Base-by-base conservation (phyloP, 1,140 invertebrate genomes). In the Drosophila athabasca region DNA sequence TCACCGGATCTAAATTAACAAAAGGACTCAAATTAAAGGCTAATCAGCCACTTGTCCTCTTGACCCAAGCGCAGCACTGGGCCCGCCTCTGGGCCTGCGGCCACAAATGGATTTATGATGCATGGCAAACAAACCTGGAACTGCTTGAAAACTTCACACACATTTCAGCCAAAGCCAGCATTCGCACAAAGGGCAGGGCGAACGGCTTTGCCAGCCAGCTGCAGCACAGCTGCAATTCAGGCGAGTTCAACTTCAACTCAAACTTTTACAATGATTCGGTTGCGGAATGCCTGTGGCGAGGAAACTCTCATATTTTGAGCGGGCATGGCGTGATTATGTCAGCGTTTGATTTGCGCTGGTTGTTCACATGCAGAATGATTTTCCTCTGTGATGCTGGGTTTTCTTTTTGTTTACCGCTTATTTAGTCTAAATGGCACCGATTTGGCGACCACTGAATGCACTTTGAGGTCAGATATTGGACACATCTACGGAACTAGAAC, bases 21-120 rank as follows among this genome's bases (percentile, higher is more conserved):
- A 87, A 82, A 73, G 75, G 71, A 66, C 83, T 60, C 65, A 76
- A 87, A 87, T 87, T 87, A 87, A 87, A 88, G 70, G 76, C 83
- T 88, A 87, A 87, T 87, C 78, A 87, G 75, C 26, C 82, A 82
- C 83, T 87, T 67, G 76, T 58, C 19, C 65, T 24, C 58, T 83
- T 66, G 71, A 88, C 83, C 67, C 52, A 24, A 26, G 53, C 67
- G 59, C 43, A 71, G 61, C 62, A 55, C 39, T 50, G 22, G n/a
- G 3, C 6, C 6, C 7, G 24, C 53, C 31, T 59, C 19, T 55
- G 13, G 31, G 39, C 51, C 61, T 73, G 62, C 39, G 59, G 58
- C 45, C 67, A 52, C 54, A 54, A 85, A 85, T 87, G 77, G 77
- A 81, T 81, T 87, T 85, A 75, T 87, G 82, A 81, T 85, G 82